Evolutionary conservation across 1,140 invertebrate species (phyloP).

Genomic region (Drosophila asahinai): DNA sequence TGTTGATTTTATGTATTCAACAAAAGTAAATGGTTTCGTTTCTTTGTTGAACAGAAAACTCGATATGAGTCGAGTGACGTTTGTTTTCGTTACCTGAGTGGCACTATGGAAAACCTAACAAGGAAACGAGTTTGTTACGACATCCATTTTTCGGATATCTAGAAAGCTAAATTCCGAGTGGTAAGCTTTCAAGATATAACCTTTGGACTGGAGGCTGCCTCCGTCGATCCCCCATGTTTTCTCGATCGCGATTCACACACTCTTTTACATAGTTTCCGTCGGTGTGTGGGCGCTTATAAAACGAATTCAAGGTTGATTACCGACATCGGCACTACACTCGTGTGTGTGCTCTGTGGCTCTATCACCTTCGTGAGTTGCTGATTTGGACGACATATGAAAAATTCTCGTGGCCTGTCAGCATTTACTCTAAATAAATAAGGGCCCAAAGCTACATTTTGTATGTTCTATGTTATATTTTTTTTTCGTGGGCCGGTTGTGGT

Average conservation of each 20-base stretch:
- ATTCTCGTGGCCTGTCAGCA: conserved; percentile 51
- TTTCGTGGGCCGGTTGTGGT: conserved; percentile 29
- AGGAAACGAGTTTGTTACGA: conserved; percentile 50
- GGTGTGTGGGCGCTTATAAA: conserved; percentile 56
- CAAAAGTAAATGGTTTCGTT: conserved; percentile 34
- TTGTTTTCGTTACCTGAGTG: conserved; percentile 32
- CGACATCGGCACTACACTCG: conserved; percentile 33
- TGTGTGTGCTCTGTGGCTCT: conserved; percentile 21
- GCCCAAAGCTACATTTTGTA: conserved; percentile 33
- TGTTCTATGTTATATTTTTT: conserved; percentile 28
- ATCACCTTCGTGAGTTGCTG: conserved; percentile 55
- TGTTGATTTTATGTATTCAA: conserved; percentile 67
- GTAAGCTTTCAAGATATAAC: conserved; percentile 21
- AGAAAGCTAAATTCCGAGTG: conserved; percentile 25
- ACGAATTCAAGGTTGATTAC: conserved; percentile 82
- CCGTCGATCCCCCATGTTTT: conserved; percentile 5
- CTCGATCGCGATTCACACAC: conserved; percentile 29
- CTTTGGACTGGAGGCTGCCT: conserved; percentile 6
- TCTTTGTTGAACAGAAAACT: conserved; percentile 7
- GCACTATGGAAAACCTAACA: conserved; percentile 29
- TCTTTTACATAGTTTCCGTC: conserved; percentile 35
- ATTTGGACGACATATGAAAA: conserved; percentile 72
- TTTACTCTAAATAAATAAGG: conserved; percentile 59
- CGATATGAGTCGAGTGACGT: conserved; percentile 38
- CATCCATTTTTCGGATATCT: conserved; percentile 29